Evolutionary conservation across 1,140 invertebrate species (phyloP).

Genomic region (Cydia fagiglandana): DNA sequence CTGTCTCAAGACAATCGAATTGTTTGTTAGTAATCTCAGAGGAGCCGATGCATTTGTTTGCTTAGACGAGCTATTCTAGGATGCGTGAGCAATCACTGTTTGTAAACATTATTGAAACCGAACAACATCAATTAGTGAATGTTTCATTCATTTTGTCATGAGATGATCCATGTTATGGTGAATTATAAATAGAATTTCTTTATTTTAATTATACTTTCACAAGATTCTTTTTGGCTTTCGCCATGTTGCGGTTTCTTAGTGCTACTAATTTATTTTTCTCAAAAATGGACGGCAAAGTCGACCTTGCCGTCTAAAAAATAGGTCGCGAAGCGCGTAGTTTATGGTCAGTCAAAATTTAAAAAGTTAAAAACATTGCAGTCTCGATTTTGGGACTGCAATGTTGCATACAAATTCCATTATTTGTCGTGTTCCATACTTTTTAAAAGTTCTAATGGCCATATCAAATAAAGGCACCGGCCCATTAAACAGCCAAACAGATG

Average conservation of each 20-base stretch:
- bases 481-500: too few relatives aligned
- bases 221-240: not conserved
- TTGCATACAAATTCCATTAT: too few relatives aligned
- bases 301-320: too few relatives aligned
- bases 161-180: not conserved
- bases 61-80: conserved; percentile 11
- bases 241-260: not conserved
- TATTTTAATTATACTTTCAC: not conserved
- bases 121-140: not conserved
- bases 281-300: too few relatives aligned
- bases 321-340: too few relatives aligned
- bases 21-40: not conserved
- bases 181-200: not conserved
- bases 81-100: conserved; percentile 6
- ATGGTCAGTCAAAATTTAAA: too few relatives aligned
- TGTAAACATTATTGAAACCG: conserved; percentile 3
- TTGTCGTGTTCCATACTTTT: too few relatives aligned
- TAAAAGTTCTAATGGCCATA: too few relatives aligned
- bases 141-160: not conserved
- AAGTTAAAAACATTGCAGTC: too few relatives aligned
- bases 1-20: not conserved
- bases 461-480: too few relatives aligned
- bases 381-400: too few relatives aligned
- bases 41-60: conserved; percentile 14
- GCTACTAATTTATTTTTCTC: too few relatives aligned